Percentiles rank a stretch among this genome's conserved stretches.
Evolutionary conservation across 2,797 vertebrate genomes (phyloP).

Genomic region (Phylloscopus collybita): DNA sequence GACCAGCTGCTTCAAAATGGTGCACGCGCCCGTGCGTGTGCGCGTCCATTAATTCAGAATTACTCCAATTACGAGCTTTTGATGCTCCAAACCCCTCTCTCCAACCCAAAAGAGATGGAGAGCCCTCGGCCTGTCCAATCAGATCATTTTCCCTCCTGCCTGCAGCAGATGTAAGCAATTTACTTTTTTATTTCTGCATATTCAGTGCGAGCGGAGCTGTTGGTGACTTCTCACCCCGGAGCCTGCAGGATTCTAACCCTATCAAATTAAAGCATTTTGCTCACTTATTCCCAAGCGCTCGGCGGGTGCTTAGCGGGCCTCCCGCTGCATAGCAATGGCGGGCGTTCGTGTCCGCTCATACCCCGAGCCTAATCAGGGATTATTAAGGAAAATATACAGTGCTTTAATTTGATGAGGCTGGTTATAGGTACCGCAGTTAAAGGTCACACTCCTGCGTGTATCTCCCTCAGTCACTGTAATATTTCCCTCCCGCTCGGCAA

Average conservation of each 20-base stretch:
- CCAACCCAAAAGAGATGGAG: conserved; percentile 90
- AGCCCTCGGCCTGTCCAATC: conserved; percentile 95
- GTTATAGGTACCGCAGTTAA: conserved; percentile 98
- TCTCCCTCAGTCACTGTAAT: conserved; percentile 85
- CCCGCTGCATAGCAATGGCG: conserved; percentile 98
- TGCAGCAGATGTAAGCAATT: conserved; percentile 99
- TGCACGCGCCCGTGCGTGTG: conserved; percentile 28
- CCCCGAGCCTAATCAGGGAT: conserved; percentile 96
- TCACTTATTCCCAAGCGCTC: conserved; percentile 99
- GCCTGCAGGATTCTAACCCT: conserved; percentile 99
- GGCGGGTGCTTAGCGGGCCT: conserved; percentile 94
- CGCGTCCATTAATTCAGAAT: conserved; percentile 98
- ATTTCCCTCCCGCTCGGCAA: conserved; percentile 74
- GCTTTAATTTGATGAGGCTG: conserved; percentile 99
- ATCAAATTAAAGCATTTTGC: conserved; percentile 99
- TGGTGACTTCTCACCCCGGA: conserved; percentile 92
- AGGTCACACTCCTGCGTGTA: conserved; percentile 96
- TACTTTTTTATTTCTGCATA: conserved; percentile 99
- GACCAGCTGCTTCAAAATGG: conserved; percentile 87
- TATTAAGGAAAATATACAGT: conserved; percentile 99
- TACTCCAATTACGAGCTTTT: conserved; percentile 99
- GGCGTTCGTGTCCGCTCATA: conserved; percentile 96
- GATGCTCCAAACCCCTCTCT: conserved; percentile 88
- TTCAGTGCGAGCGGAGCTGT: conserved; percentile 97
- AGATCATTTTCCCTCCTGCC: conserved; percentile 91